Base-by-base conservation (phyloP, 2,113 vertebrate genomes). In the Microtus ochrogaster region DNA sequence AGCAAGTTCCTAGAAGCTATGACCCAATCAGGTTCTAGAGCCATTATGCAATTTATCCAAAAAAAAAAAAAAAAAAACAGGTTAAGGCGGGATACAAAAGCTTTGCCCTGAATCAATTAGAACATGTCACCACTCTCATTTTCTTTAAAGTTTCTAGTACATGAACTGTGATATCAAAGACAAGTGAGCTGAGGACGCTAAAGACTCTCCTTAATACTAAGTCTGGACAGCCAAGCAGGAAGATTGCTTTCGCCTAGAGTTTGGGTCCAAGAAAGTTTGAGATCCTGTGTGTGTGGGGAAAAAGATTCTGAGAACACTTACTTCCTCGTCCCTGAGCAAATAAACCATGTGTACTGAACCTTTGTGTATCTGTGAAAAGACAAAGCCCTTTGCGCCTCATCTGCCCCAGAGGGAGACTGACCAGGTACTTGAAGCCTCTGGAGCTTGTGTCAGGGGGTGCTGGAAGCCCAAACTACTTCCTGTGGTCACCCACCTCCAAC, bases 321-420 rank as follows among this genome's bases (percentile, higher is more conserved):
- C 28, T 77, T 93, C 8, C 77, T 39, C 72, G 61, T 94, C 77
- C 76, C 26, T 3, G 55, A 94, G 84, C 52, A 97, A 81, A 73
- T 47, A 91, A 85, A 91, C 47, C 73, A 88, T 70, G 7, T 58
- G n/a, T 89, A 68, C 19, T 21, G 30, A 84, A 93, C 33, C 21
- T 96, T 85, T 95, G 81, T 47, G 79, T 63, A 86, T 72, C 52
- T 84, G 52, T 79, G 68, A 68, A 85, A 49, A 90, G 24, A 96
- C 49, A 89, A 52, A 39, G 86, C 61, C 49, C 86, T 88, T 58
- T 90, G 30, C 65, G 89, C 49, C 52, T 28, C 58, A 7, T 72
- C 36, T 94, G 70, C 36, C 63, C 83, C 49, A 95, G 30, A 86
- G n/a, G 41, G 36, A 90, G 22, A 79, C 2, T 63, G 44, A 92